Evolutionary conservation across 92 coral and sea anemone species (phyloP).

Genomic region (Siderastrea radians): DNA sequence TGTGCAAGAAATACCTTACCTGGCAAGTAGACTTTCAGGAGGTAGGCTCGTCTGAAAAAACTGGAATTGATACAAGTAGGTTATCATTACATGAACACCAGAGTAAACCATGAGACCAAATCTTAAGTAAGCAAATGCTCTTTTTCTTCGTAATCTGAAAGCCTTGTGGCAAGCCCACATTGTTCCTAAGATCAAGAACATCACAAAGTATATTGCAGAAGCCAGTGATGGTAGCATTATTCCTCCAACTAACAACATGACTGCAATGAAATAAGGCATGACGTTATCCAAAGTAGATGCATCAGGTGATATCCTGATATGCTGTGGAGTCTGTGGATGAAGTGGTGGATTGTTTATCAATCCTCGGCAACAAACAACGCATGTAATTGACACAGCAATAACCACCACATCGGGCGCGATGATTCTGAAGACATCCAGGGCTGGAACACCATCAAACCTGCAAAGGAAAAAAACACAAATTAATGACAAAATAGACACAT

Average conservation of each 20-base stretch:
- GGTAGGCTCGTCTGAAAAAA: constrained; percentile 90
- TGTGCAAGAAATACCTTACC: constrained; percentile 51
- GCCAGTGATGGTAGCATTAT: constrained; percentile 89
- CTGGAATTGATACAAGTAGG: constrained; percentile 95
- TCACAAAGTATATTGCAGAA: constrained; percentile 87
- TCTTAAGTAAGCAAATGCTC: constrained; percentile 81
- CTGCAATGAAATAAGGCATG: constrained; percentile 87
- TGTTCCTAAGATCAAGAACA: constrained; percentile 88
- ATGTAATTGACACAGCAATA: constrained; percentile 80
- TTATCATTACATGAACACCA: constrained; percentile 76
- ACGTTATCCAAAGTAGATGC: constrained; percentile 79
- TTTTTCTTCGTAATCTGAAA: constrained; percentile 67
- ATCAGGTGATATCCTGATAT: constrained; percentile 45
- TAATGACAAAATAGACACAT: no score
- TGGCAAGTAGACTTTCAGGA: constrained; percentile 82
- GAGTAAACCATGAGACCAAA: constrained; percentile 94
- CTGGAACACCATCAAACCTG: constrained; percentile 95
- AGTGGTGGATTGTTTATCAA: constrained; percentile 70
- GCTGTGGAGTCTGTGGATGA: constrained; percentile 67
- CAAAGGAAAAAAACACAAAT: not conserved
- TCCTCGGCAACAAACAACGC: constrained; percentile 81
- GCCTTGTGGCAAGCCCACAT: constrained; percentile 96
- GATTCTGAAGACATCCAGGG: constrained; percentile 84
- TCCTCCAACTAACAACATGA: constrained; percentile 90
- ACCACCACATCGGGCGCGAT: constrained; percentile 89